These are phyloP conservation scores for Colistium nudipinnis DNA, from an alignment of 2,113 vertebrate genomes.

Conservation along the genomic window DNA sequence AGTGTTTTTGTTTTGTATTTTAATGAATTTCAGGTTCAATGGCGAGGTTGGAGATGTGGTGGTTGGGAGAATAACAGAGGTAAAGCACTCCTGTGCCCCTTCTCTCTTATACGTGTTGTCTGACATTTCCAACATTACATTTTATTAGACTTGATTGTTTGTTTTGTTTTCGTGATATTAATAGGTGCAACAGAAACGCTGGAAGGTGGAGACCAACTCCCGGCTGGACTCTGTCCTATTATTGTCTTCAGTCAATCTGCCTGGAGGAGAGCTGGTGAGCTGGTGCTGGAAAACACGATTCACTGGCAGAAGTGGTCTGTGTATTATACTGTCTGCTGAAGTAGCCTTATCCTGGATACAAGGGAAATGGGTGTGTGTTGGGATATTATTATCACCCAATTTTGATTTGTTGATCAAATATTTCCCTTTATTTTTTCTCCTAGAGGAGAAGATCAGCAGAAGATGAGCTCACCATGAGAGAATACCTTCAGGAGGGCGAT, in stretches of 20 bases:
- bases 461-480: slow-evolving; percentile 96
- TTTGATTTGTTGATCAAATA: slow-evolving; percentile 2
- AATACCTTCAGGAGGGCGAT: slow-evolving; percentile 95
- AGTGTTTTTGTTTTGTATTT: background rate
- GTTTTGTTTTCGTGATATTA: background rate
- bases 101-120: background rate
- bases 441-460: slow-evolving; percentile 94
- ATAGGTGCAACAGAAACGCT: slow-evolving; percentile 96
- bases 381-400: background rate
- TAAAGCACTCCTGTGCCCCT: slow-evolving; percentile 54
- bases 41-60: slow-evolving; percentile 97
- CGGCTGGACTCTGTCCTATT: slow-evolving; percentile 93
- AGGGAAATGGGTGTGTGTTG: background rate
- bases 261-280: slow-evolving; percentile 96
- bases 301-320: background rate
- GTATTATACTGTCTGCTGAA: background rate
- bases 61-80: slow-evolving; percentile 96
- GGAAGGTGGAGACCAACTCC: slow-evolving; percentile 97
- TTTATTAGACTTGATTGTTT: background rate
- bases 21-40: slow-evolving; percentile 84
- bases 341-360: background rate
- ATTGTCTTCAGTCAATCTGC: slow-evolving; percentile 94
- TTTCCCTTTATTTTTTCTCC: slow-evolving; percentile 39
- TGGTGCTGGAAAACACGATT: background rate
- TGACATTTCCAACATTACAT: background rate